Evolutionary conservation across 92 coral and sea anemone genomes (phyloP).

Genomic region (Palythoa grandis): DNA sequence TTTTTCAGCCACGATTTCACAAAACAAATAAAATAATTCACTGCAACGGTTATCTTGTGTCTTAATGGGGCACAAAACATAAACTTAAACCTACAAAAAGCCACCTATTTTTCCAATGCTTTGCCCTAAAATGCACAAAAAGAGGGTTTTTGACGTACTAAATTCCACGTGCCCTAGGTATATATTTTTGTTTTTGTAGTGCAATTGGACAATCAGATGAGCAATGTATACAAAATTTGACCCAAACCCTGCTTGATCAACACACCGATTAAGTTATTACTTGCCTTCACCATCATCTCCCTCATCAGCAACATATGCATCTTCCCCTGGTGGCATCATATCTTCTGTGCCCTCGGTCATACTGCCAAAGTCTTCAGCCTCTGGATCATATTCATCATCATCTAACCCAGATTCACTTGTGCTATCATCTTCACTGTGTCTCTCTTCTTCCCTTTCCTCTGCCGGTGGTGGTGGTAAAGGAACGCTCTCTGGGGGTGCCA

Average conservation of each 20-base stretch:
- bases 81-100: too few relatives aligned
- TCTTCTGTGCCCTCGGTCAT: slow-evolving; percentile 39
- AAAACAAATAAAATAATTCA: too few relatives aligned
- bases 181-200: too few relatives aligned
- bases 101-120: too few relatives aligned
- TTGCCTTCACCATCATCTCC: slow-evolving; percentile 37
- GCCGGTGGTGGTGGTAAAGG: slow-evolving; percentile 21
- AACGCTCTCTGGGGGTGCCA: slow-evolving; percentile 16
- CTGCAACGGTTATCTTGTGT: too few relatives aligned
- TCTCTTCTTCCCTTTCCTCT: slow-evolving; percentile 61
- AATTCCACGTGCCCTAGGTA: too few relatives aligned
- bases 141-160: too few relatives aligned
- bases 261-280: background rate
- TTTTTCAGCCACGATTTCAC: too few relatives aligned
- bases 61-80: too few relatives aligned
- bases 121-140: too few relatives aligned
- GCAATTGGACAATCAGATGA: too few relatives aligned
- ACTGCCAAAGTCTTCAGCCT: slow-evolving; percentile 56
- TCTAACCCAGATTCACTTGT: slow-evolving; percentile 91
- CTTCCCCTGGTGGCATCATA: slow-evolving; percentile 55
- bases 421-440: slow-evolving; percentile 77
- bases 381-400: slow-evolving; percentile 88
- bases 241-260: too few relatives aligned
- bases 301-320: slow-evolving; percentile 33
- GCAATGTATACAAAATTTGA: background rate